Evolutionary conservation across 2,797 vertebrate genomes (phyloP), one percentile per base, ranked within the genome.

Genomic region (Phoebastria nigripes): DNA sequence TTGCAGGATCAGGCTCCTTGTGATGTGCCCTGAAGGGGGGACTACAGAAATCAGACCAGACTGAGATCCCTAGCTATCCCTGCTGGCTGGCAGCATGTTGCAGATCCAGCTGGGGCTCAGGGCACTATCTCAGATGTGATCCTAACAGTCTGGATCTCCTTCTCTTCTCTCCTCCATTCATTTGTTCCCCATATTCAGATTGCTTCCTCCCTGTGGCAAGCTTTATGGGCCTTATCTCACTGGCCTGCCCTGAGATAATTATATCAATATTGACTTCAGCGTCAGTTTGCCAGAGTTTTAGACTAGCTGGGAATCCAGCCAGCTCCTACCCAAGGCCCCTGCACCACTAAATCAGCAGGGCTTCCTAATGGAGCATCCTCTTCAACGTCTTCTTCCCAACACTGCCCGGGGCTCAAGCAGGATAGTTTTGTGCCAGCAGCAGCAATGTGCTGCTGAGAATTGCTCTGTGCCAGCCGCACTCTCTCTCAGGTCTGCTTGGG

Each of bases 261-360:
- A 37, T 3, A 55, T 59, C 65, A 87, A 65, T 82, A 93, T 47
- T 76, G 61, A 88, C 88, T 77, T 77, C 92, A 41, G 82, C 4
- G 3, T 66, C 47, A n/a, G 19, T 77, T 90, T 95, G 66, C 62
- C 18, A 11, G 72, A 67, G 62, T 61, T 90, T 94, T 49, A 84
- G 70, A 39, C 33, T n/a, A 25, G 54, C 90, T 96, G 94, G 90
- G 89, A 93, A 84, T 31, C 33, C 86, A 82, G 83, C 77, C 94
- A 95, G 77, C 70, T 91, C 82, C 66, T 78, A 6, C 41, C 76
- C 72, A 70, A 69, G 54, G 8, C 86, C 81, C 44, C 76, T 14
- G 89, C 39, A 44, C 29, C 63, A 73, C 29, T 84, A 79, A 89
- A 90, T 37, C 92, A 89, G 42, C 71, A 92, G 77, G 73, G 51